phyloP scores from a whole-genome alignment of 1,140 invertebrate genomes.

The Popillia japonica region DNA sequence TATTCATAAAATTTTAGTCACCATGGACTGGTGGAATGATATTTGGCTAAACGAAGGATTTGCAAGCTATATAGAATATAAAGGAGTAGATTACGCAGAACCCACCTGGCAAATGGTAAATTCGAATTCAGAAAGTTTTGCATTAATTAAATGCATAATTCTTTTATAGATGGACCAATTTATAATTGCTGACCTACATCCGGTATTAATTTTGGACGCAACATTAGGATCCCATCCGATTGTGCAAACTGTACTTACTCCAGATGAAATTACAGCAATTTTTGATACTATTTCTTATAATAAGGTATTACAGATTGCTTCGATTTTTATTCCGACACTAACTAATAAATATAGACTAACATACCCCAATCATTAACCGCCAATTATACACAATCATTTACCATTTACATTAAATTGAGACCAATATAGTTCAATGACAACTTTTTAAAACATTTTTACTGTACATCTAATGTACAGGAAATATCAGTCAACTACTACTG shows the following conservation, averaged over 20 bases:
- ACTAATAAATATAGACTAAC: too few species aligned
- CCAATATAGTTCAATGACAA: too few species aligned
- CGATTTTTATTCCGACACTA: too few species aligned
- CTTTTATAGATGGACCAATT: conserved; percentile 68
- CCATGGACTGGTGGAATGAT: conserved; percentile 93
- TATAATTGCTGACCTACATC: conserved; percentile 74
- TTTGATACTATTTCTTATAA: conserved; percentile 94
- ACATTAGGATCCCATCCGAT: conserved; percentile 89
- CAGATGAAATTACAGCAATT: conserved; percentile 90
- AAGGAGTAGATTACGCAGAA: conserved; percentile 75
- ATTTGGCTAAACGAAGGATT: conserved; percentile 95
- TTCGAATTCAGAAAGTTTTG: not conserved
- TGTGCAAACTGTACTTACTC: conserved; percentile 81
- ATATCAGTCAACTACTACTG: too few species aligned
- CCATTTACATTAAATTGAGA: too few species aligned
- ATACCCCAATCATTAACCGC: too few species aligned
- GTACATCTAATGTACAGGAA: too few species aligned
- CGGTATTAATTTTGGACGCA: conserved; percentile 79
- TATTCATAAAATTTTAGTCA: conserved; percentile 68
- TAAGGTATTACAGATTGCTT: conserved; percentile 71
- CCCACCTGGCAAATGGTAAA: conserved; percentile 85
- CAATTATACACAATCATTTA: too few species aligned
- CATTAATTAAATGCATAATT: not conserved
- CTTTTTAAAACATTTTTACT: too few species aligned
- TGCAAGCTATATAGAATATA: conserved; percentile 85